These are phyloP conservation scores for Palythoa caribaeorum DNA, from an alignment of 92 coral and sea anemone genomes.

Conservation along the genomic window DNA sequence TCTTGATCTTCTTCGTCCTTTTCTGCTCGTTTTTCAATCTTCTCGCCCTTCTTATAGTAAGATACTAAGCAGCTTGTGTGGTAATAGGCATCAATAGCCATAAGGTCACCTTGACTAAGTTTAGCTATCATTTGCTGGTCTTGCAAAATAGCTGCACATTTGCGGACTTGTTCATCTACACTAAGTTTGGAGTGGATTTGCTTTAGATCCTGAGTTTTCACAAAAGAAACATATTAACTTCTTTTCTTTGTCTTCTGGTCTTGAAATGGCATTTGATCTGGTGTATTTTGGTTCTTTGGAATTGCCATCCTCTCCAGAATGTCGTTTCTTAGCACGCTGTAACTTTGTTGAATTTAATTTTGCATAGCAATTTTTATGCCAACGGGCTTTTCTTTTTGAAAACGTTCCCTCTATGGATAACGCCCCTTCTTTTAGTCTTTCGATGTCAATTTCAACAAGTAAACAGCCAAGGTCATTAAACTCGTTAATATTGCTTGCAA, in stretches of 20 bases:
- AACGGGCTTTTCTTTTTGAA: constrained; percentile 1
- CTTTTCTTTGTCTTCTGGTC: constrained; percentile 10
- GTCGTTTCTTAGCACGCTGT: constrained; percentile 9
- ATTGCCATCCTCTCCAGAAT: constrained; percentile 8
- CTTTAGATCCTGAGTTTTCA: too few relatives aligned
- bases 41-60: neutral
- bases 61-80: constrained; percentile 1
- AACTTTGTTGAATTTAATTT: constrained; percentile 7
- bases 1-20: neutral
- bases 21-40: neutral
- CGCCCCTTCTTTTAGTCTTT: constrained; percentile 44
- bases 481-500: constrained; percentile 46
- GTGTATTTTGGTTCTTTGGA: constrained; percentile 11
- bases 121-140: too few relatives aligned
- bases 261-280: constrained; percentile 16
- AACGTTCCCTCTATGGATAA: constrained; percentile 10
- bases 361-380: constrained; percentile 7
- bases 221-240: neutral
- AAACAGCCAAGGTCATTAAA: constrained; percentile 41
- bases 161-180: too few relatives aligned
- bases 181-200: too few relatives aligned
- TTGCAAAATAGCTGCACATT: too few relatives aligned
- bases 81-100: neutral
- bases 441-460: constrained; percentile 30
- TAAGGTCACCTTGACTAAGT: neutral